phyloP scores from a whole-genome alignment of 1,140 invertebrate genomes.

The Calycopis cecrops region DNA sequence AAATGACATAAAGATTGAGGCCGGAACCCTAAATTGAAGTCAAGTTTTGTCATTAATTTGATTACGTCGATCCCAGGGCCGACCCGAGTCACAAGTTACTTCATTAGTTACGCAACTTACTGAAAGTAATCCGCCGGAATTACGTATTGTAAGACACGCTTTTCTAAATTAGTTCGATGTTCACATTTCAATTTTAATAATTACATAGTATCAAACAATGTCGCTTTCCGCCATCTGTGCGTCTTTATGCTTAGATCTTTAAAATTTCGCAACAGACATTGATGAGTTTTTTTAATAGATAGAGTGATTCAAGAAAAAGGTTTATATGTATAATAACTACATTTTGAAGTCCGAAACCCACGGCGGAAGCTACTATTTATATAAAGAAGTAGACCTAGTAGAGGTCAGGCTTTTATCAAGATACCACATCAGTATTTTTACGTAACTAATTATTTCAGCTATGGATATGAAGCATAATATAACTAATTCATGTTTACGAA shows the following conservation, averaged over 20 bases:
- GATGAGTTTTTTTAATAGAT: no score
- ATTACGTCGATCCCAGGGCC: constrained; percentile 69
- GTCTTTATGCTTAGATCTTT: no score
- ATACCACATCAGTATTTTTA: no score
- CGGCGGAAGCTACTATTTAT: constrained; percentile 21
- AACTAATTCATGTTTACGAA: no score
- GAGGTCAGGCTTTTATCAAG: no score
- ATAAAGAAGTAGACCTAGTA: background rate
- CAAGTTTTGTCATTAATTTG: constrained; percentile 74
- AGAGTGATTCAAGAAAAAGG: no score
- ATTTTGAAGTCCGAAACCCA: no score
- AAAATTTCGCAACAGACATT: no score
- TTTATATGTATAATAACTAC: no score
- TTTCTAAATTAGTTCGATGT: constrained; percentile 48
- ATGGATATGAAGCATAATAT: no score
- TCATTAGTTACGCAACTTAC: constrained; percentile 71
- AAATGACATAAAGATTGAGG: constrained; percentile 66
- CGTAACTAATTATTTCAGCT: no score
- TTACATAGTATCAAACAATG: constrained; percentile 10
- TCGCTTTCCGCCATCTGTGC: no score
- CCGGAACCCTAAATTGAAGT: constrained; percentile 69
- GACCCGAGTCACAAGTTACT: constrained; percentile 73
- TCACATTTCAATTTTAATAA: constrained; percentile 16
- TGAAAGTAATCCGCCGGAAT: constrained; percentile 65
- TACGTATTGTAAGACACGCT: constrained; percentile 64